A percentile compares a stretch with the other conserved stretches of the same genome.
phyloP scores from a whole-genome alignment of 2,797 vertebrate species.

The Arctocebus calabarensis region DNA sequence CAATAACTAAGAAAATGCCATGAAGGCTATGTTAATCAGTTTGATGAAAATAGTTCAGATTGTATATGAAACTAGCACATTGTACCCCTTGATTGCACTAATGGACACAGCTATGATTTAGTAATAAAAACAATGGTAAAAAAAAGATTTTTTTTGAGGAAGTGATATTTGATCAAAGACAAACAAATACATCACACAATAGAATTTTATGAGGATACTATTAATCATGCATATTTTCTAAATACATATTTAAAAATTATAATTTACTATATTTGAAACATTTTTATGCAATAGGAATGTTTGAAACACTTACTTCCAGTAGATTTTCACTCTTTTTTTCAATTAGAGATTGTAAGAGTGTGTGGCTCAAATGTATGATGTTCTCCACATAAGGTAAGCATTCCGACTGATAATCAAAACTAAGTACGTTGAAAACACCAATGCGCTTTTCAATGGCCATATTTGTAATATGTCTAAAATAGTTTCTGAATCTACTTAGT shows the following conservation, averaged over 20 bases:
- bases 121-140: no score
- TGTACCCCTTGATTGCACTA: no score
- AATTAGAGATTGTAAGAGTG: conserved; percentile 71
- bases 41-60: no score
- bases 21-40: no score
- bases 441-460: conserved; percentile 78
- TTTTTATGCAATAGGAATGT: background rate
- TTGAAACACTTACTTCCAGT: conserved; percentile 82
- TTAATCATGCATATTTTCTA: background rate
- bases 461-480: conserved; percentile 68
- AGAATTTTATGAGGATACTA: background rate
- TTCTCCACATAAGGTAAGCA: conserved; percentile 84
- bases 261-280: background rate
- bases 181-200: background rate
- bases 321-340: conserved; percentile 81
- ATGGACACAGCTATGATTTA: no score
- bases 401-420: conserved; percentile 77
- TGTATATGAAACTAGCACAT: no score
- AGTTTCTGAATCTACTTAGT: conserved; percentile 71
- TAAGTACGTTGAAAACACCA: conserved; percentile 77
- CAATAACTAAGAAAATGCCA: no score
- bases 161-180: background rate
- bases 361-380: conserved; percentile 72
- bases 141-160: background rate
- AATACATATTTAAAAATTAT: background rate